A percentile compares a stretch with the other conserved stretches of the same genome.
These are phyloP conservation scores for Bombycilla garrulus DNA, from an alignment of 2,113 vertebrate species.

Conservation along the genomic window DNA sequence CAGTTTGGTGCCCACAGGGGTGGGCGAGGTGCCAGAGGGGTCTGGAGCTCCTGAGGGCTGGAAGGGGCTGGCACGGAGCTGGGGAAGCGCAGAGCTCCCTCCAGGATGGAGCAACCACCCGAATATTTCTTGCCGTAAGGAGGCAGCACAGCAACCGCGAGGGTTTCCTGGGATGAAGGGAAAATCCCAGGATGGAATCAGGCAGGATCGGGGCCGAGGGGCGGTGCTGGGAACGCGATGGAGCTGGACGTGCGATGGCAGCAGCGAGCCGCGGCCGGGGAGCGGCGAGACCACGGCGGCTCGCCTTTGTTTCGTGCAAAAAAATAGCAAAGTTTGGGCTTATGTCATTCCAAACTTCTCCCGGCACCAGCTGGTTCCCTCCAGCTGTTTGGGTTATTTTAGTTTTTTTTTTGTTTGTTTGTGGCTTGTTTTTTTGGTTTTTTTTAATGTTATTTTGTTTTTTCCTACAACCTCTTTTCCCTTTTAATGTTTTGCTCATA, in stretches of 20 bases:
- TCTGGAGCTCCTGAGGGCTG: background rate
- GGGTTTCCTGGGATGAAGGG: background rate
- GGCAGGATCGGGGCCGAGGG: background rate
- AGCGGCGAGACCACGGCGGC: accelerated
- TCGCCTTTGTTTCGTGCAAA: background rate
- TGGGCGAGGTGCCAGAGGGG: background rate
- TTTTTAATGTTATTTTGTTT: no score
- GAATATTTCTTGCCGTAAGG: accelerated
- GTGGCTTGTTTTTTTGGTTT: background rate
- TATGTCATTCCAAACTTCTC: background rate
- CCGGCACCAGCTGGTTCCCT: background rate
- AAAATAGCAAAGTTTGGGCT: background rate
- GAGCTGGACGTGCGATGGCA: constrained; percentile 15
- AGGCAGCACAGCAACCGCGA: background rate
- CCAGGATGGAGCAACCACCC: accelerated
- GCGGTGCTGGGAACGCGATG: accelerated
- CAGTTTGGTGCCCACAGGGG: background rate
- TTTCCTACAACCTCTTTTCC: background rate
- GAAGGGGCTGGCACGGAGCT: accelerated
- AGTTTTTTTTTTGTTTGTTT: background rate
- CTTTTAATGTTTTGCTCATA: background rate
- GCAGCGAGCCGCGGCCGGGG: background rate
- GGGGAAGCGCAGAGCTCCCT: accelerated
- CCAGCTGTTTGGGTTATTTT: no score
- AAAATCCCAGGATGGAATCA: accelerated